Conservation (phyloP, 1,140 invertebrate genomes). For the Tenebrio molitor region DNA sequence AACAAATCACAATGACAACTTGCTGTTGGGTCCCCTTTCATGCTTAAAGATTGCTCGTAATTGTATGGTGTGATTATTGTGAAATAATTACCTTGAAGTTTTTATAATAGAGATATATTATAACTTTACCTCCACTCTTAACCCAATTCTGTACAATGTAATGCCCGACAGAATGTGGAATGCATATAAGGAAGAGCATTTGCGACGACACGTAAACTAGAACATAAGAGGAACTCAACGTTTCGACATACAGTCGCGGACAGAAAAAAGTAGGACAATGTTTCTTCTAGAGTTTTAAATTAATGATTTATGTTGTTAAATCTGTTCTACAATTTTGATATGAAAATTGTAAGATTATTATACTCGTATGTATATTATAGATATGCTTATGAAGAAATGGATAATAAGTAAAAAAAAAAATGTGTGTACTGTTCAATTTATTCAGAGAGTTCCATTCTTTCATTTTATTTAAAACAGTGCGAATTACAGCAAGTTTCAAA, state of each 20-base stretch:
- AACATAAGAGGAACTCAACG: constrained; percentile 18
- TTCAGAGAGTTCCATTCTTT: too few species aligned
- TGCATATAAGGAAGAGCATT: constrained; percentile 77
- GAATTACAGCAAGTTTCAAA: too few species aligned
- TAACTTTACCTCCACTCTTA: constrained; percentile 90
- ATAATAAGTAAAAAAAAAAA: too few species aligned
- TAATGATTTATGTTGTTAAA: neutral
- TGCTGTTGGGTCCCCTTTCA: constrained; percentile 97
- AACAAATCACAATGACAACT: neutral
- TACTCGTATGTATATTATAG: neutral
- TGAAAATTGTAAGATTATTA: neutral
- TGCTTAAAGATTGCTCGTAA: constrained; percentile 85
- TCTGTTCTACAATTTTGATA: neutral
- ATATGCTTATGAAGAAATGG: too few species aligned
- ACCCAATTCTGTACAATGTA: constrained; percentile 92
- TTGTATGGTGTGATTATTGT: constrained; percentile 75
- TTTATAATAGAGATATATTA: constrained; percentile 86
- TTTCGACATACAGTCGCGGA: constrained; percentile 16
- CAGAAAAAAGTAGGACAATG: too few species aligned
- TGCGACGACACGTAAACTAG: constrained; percentile 50
- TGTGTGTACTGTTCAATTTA: too few species aligned
- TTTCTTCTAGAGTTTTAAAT: neutral
- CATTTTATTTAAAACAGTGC: too few species aligned
- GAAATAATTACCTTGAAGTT: constrained; percentile 85
- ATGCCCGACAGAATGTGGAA: constrained; percentile 89